phyloP scores from a whole-genome alignment of 2,797 vertebrate genomes.

The Synaphobranchus kaupii region DNA sequence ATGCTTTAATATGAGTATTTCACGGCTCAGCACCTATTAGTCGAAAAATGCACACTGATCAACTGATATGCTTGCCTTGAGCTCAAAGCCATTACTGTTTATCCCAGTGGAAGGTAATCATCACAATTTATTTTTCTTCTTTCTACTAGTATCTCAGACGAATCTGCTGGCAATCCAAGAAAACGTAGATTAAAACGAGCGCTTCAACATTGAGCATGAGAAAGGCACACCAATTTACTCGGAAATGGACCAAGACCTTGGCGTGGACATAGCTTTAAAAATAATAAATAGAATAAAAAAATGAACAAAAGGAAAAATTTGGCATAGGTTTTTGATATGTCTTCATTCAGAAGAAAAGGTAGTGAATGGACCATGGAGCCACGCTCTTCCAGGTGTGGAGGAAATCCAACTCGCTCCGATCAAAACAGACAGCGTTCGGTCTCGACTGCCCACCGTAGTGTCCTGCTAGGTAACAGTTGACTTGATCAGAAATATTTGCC shows the following conservation, averaged over 20 bases:
- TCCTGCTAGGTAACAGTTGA: background rate
- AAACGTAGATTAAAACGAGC: background rate
- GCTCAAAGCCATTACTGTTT: background rate
- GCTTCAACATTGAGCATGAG: conserved; percentile 5
- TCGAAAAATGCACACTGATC: background rate
- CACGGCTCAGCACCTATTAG: conserved; percentile 23
- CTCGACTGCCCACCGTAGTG: background rate
- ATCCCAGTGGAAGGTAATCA: conserved; percentile 5
- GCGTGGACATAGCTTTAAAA: conserved; percentile 44
- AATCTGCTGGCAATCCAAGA: conserved; percentile 8
- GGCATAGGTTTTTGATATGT: conserved; percentile 10
- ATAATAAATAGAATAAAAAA: conserved; percentile 47
- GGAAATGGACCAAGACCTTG: background rate
- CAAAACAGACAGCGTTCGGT: background rate
- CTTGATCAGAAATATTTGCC: background rate
- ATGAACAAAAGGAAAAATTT: background rate
- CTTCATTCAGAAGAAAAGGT: background rate
- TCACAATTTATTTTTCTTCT: background rate
- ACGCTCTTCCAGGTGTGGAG: background rate
- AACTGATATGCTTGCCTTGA: conserved; percentile 12
- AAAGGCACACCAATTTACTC: background rate
- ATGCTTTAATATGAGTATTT: conserved; percentile 13
- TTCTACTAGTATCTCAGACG: conserved; percentile 1
- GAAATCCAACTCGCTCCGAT: background rate
- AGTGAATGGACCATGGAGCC: background rate